phyloP scores from a whole-genome alignment of 1,140 invertebrate species.

The Semibalanus balanoides region DNA sequence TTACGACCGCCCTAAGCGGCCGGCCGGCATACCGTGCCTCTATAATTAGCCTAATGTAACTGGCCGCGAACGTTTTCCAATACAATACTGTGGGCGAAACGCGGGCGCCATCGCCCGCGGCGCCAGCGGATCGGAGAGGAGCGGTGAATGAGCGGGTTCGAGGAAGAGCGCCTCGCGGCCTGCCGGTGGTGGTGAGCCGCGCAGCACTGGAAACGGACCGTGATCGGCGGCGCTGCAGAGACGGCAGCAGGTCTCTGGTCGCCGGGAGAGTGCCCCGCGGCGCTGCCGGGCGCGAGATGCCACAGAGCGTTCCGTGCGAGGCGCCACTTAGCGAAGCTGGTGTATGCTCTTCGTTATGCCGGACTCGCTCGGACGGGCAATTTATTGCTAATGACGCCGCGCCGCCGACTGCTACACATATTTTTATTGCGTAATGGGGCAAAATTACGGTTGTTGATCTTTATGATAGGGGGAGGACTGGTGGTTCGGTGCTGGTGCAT shows the following conservation, averaged over 20 bases:
- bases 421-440: not conserved
- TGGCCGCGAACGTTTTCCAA: conserved; percentile 1
- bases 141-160: too few species aligned
- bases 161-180: too few species aligned
- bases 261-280: not conserved
- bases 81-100: not conserved
- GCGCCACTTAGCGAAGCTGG: not conserved
- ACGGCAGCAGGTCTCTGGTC: not conserved
- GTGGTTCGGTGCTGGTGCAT: not conserved
- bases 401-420: not conserved
- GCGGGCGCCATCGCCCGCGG: too few species aligned
- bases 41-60: conserved; percentile 1
- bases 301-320: not conserved
- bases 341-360: not conserved
- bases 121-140: not conserved
- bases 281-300: not conserved
- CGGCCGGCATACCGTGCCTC: not conserved
- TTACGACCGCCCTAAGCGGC: not conserved
- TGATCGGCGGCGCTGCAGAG: too few species aligned
- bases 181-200: too few species aligned
- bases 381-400: not conserved
- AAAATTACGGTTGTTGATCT: not conserved
- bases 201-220: too few species aligned
- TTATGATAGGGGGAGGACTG: not conserved
- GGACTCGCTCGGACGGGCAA: not conserved